These are phyloP conservation scores for Ploceus nigricollis DNA, from an alignment of 2,113 vertebrate species.

Conservation along the genomic window DNA sequence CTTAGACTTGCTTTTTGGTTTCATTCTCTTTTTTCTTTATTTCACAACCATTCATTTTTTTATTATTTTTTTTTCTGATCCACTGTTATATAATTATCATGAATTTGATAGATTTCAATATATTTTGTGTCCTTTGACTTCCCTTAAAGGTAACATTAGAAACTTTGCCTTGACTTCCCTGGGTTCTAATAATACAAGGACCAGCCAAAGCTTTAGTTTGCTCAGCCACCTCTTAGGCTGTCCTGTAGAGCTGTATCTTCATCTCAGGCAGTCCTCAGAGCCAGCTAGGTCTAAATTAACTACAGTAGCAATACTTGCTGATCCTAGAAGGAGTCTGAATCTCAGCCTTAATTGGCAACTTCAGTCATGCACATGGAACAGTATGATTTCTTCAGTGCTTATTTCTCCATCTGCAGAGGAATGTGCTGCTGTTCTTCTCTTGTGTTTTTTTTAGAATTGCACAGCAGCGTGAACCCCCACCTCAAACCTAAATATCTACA, in stretches of 20 bases:
- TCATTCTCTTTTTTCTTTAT: neutral
- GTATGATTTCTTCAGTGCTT: neutral
- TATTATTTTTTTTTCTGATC: neutral
- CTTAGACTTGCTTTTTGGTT: neutral
- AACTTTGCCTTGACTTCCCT: neutral
- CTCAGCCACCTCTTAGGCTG: neutral
- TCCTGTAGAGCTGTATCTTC: rapidly evolving
- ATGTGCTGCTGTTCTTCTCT: neutral
- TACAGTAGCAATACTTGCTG: neutral
- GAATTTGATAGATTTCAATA: neutral
- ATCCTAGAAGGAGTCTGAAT: neutral
- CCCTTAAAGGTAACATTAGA: neutral
- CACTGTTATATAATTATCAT: neutral
- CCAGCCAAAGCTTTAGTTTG: neutral
- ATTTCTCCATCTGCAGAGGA: neutral
- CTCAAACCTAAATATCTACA: neutral
- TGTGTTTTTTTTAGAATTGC: neutral
- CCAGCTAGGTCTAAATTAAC: neutral
- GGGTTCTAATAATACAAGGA: neutral
- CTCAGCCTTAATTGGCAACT: neutral
- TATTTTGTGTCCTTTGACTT: neutral
- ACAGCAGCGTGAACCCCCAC: neutral
- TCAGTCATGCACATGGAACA: neutral
- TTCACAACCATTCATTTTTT: neutral
- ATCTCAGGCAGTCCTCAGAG: neutral